Evolutionary conservation across 2,888 invertebrate species (phyloP).

Genomic region (Cerceris ruficornis): DNA sequence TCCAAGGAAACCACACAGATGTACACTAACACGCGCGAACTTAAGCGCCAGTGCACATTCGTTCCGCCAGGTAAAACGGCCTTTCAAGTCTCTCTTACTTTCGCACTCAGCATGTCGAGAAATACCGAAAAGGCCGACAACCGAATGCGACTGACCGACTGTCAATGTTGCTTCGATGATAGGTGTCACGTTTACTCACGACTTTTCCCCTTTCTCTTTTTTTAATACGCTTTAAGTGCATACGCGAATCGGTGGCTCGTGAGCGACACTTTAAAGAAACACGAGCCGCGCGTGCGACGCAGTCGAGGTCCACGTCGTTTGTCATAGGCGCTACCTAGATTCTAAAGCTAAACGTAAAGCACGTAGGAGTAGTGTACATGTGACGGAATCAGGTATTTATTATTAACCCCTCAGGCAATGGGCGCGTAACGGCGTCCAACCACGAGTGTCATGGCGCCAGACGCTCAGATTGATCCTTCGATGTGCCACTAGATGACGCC

Average conservation of each 20-base stretch:
- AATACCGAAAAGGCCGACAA: neutral
- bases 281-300: conserved; percentile 35
- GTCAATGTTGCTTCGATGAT: neutral
- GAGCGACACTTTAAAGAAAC: conserved; percentile 15
- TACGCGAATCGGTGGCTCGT: conserved; percentile 29
- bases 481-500: conserved; percentile 17
- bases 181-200: neutral
- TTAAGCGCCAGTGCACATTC: conserved; percentile 32
- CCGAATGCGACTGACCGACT: neutral
- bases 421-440: conserved; percentile 52
- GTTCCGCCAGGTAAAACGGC: conserved; percentile 27
- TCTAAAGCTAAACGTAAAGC: conserved; percentile 46
- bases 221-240: conserved; percentile 45
- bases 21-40: conserved; percentile 35
- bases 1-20: conserved; percentile 56
- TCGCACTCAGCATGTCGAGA: neutral
- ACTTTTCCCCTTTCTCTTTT: conserved; percentile 37
- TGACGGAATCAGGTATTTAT: conserved; percentile 59
- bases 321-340: conserved; percentile 50
- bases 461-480: conserved; percentile 9
- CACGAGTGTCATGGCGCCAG: conserved; percentile 35
- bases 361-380: conserved; percentile 40
- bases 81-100: conserved; percentile 1
- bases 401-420: conserved; percentile 59
- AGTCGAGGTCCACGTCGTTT: conserved; percentile 35